Evolutionary conservation across 1,140 invertebrate genomes (phyloP).

Genomic region (Leptonema lineaticorne): DNA sequence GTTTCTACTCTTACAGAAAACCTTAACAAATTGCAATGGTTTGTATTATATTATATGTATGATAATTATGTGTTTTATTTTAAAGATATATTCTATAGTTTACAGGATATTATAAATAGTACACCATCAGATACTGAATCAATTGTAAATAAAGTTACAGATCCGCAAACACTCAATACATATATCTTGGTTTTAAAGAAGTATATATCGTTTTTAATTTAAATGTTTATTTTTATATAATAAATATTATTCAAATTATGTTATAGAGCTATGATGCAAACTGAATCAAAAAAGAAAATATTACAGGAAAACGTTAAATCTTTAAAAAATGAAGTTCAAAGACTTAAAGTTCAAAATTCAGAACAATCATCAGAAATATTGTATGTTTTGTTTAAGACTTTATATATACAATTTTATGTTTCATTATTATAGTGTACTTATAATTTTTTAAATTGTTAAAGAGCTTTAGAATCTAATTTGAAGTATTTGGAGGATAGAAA

Average conservation of each 20-base stretch:
- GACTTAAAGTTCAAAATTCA: slow-evolving; percentile 18
- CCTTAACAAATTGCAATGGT: slow-evolving; percentile 30
- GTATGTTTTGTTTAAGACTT: slow-evolving; percentile 22
- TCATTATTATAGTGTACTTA: neutral
- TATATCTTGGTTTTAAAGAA: slow-evolving; percentile 35
- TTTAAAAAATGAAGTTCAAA: slow-evolving; percentile 27
- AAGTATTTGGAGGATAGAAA: neutral
- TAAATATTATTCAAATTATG: slow-evolving; percentile 2
- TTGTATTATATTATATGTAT: slow-evolving; percentile 6
- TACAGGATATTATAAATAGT: slow-evolving; percentile 30
- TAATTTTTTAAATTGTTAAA: slow-evolving; percentile 10
- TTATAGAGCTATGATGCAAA: slow-evolving; percentile 18
- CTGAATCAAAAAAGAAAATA: slow-evolving; percentile 34
- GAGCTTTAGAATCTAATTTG: neutral
- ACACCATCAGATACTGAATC: slow-evolving; percentile 28
- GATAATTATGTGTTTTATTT: slow-evolving; percentile 9
- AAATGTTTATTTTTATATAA: neutral
- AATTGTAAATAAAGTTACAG: slow-evolving; percentile 26
- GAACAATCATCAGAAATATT: slow-evolving; percentile 19
- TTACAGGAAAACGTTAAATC: slow-evolving; percentile 19
- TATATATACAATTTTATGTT: neutral
- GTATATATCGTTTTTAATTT: slow-evolving; percentile 16
- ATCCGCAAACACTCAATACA: slow-evolving; percentile 21
- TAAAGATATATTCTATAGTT: slow-evolving; percentile 9
- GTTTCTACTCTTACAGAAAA: slow-evolving; percentile 22